Evolutionary conservation across 2,888 invertebrate genomes (phyloP).

Genomic region (Sinotaia quadrata): DNA sequence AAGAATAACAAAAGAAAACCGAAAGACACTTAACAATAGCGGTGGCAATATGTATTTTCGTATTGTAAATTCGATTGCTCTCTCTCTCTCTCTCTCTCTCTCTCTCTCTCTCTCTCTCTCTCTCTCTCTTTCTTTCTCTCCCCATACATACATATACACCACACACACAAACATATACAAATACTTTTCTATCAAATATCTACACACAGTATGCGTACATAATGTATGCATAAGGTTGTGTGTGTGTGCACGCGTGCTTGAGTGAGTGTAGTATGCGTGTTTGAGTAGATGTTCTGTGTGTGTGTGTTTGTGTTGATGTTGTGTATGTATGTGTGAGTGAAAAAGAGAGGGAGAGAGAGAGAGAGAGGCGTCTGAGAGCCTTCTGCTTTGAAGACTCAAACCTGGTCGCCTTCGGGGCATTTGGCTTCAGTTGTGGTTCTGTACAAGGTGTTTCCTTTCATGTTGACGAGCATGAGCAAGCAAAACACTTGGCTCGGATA

Average conservation of each 20-base stretch:
- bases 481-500: not conserved
- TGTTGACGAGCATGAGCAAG: not conserved
- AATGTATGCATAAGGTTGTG: too few species aligned
- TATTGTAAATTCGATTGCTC: not conserved
- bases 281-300: too few species aligned
- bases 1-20: too few species aligned
- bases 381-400: conserved; percentile 4
- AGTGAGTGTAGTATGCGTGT: too few species aligned
- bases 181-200: too few species aligned
- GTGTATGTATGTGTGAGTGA: not conserved
- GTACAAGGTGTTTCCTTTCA: conserved; percentile 17
- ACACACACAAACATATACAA: too few species aligned
- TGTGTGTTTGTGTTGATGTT: too few species aligned
- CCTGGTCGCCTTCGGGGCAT: not conserved
- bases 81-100: conserved; percentile 1
- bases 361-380: not conserved
- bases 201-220: too few species aligned
- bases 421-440: not conserved
- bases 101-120: not conserved
- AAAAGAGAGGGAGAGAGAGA: not conserved
- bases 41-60: too few species aligned
- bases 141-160: not conserved
- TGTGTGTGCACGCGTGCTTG: too few species aligned
- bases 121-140: not conserved
- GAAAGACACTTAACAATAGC: too few species aligned